Evolutionary conservation across 2,888 invertebrate genomes (phyloP).

Genomic region (Boloria euphrosyne): DNA sequence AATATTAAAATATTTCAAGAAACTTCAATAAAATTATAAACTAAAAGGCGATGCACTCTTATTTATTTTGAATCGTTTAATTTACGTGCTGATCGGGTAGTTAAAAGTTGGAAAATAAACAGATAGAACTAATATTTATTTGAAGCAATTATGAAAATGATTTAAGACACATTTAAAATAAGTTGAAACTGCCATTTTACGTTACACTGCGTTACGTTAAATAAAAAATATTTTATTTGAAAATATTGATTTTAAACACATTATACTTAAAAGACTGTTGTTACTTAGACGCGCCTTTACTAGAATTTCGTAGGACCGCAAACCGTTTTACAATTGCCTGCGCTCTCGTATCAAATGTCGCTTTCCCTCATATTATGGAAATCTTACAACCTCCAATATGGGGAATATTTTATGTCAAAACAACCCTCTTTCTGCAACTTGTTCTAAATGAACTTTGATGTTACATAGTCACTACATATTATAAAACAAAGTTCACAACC

Average conservation of each 20-base stretch:
- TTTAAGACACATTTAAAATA: no score
- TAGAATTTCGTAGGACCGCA: constrained; percentile 13
- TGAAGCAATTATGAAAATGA: no score
- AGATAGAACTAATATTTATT: no score
- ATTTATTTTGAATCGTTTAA: background rate
- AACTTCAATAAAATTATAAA: background rate
- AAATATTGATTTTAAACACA: no score
- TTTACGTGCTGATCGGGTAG: background rate
- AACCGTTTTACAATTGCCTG: constrained; percentile 10
- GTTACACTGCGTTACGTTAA: no score
- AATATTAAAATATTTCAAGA: no score
- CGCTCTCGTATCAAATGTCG: constrained; percentile 10
- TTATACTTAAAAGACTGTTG: background rate
- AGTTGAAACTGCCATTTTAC: no score
- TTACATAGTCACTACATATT: no score
- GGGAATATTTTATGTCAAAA: background rate
- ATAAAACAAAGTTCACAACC: no score
- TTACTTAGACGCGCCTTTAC: constrained; percentile 4
- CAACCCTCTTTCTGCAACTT: background rate
- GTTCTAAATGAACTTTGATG: no score
- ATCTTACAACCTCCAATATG: background rate
- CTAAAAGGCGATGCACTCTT: constrained; percentile 1
- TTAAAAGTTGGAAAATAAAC: background rate
- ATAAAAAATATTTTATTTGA: no score
- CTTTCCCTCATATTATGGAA: background rate